Percentiles rank a stretch among this genome's conserved stretches.
Evolutionary conservation across 2,888 invertebrate genomes (phyloP).

Genomic region (Cyaniris semiargus): DNA sequence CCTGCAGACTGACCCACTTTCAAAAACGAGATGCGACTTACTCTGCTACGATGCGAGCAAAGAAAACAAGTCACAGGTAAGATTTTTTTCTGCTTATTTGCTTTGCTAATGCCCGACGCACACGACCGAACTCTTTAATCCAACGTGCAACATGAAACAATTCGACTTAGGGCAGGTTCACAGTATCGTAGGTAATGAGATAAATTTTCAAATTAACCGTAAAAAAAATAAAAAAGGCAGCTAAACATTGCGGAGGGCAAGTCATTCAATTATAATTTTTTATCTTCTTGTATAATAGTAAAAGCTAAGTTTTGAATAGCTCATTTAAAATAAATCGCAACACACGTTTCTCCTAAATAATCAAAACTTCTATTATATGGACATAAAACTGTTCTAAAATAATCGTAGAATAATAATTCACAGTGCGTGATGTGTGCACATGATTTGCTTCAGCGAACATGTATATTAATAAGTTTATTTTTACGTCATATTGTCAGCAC

Average conservation of each 20-base stretch:
- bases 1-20: constrained; percentile 73
- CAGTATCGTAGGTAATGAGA: no score
- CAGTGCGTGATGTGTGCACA: neutral
- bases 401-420: neutral
- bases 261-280: no score
- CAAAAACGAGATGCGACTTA: constrained; percentile 82
- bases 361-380: neutral
- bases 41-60: constrained; percentile 73
- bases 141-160: neutral
- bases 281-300: no score
- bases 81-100: constrained; percentile 1
- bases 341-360: neutral
- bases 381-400: neutral
- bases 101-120: neutral
- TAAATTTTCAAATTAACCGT: no score
- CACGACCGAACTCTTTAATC: neutral
- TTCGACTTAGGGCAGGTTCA: neutral
- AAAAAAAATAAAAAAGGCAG: no score
- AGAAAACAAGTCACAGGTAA: constrained; percentile 65
- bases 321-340: no score
- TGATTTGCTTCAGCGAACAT: neutral
- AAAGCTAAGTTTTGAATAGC: no score
- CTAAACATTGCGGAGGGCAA: no score
- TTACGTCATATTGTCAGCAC: neutral
- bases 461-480: neutral